These are phyloP conservation scores for Hyles vespertilio DNA, from an alignment of 1,140 invertebrate species.

Conservation along the genomic window DNA sequence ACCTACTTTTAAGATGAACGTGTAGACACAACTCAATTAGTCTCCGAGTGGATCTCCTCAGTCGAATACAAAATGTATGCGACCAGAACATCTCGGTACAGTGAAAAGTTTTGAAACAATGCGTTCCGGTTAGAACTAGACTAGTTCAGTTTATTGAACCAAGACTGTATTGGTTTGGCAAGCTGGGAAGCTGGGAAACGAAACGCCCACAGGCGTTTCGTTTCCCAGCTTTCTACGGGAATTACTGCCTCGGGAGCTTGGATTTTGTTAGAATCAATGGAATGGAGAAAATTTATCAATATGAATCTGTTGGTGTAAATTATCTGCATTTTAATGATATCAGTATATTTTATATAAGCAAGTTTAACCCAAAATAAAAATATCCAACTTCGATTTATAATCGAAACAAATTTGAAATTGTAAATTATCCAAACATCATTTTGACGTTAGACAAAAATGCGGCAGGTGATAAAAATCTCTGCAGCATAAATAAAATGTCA, in stretches of 20 bases:
- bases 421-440: not conserved
- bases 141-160: conserved; percentile 37
- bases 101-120: conserved; percentile 17
- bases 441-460: too few species aligned
- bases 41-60: not conserved
- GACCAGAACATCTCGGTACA: conserved; percentile 11
- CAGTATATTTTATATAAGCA: too few species aligned
- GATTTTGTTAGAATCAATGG: too few species aligned
- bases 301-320: too few species aligned
- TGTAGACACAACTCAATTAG: too few species aligned
- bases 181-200: conserved; percentile 36
- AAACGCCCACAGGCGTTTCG: conserved; percentile 16
- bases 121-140: conserved; percentile 23
- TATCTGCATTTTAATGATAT: too few species aligned
- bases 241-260: conserved; percentile 22
- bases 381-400: too few species aligned
- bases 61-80: not conserved
- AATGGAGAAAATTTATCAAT: too few species aligned
- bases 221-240: conserved; percentile 34
- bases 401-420: too few species aligned
- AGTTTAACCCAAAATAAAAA: not conserved
- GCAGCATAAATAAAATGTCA: too few species aligned
- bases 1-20: too few species aligned
- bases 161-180: conserved; percentile 23
- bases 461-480: too few species aligned